Conservation (phyloP, 2,888 invertebrate genomes). For the Eristalis pertinax region DNA sequence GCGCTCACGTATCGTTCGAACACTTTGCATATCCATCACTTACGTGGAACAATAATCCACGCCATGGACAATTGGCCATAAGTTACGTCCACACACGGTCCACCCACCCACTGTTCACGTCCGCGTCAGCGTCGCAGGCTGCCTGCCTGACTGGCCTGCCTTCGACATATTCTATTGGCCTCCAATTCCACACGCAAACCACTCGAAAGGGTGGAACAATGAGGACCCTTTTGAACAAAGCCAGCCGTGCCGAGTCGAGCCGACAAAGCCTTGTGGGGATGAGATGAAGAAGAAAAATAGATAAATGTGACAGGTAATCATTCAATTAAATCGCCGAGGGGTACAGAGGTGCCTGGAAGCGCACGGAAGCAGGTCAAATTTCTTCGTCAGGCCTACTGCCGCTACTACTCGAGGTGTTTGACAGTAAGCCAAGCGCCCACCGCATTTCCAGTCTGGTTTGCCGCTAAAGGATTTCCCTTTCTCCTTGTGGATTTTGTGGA, state of each 20-base stretch:
- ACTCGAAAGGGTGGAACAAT: constrained; percentile 19
- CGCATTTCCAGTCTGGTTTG: constrained; percentile 58
- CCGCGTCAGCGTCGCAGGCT: background rate
- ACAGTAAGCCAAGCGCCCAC: constrained; percentile 55
- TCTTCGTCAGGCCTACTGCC: background rate
- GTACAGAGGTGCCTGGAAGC: constrained; percentile 36
- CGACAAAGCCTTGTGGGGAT: background rate
- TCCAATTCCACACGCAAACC: background rate
- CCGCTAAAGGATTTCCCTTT: constrained; percentile 52
- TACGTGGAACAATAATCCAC: constrained; percentile 67
- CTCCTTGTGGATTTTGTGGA: constrained; percentile 9
- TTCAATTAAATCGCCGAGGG: constrained; percentile 65
- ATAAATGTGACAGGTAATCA: constrained; percentile 71
- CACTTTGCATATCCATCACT: constrained; percentile 70
- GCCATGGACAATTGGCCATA: constrained; percentile 70
- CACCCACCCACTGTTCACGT: background rate
- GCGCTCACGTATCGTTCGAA: constrained; percentile 41
- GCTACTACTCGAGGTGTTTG: background rate
- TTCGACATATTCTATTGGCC: constrained; percentile 28
- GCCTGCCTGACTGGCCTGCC: background rate
- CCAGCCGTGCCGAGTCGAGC: background rate
- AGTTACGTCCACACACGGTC: constrained; percentile 25
- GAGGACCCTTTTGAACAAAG: constrained; percentile 38
- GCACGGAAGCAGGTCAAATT: constrained; percentile 59
- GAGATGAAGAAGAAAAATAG: constrained; percentile 31